Percentiles rank a stretch among this genome's conserved stretches.
Evolutionary conservation across 2,888 invertebrate genomes (phyloP).

Genomic region (Meiosimyza decipiens): DNA sequence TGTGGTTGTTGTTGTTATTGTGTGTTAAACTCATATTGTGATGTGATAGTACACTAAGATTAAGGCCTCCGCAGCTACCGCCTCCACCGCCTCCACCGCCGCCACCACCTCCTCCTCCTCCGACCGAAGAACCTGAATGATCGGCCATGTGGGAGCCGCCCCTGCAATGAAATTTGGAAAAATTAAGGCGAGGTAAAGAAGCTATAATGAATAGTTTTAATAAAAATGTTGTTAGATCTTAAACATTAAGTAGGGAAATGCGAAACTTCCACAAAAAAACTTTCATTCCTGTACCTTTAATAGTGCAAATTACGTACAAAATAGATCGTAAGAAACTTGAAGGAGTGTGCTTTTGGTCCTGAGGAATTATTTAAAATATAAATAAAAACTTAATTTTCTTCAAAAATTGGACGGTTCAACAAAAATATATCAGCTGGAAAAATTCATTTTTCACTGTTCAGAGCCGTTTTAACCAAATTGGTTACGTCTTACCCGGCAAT

Average conservation of each 20-base stretch:
- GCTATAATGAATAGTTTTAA: neutral
- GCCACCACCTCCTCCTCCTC: too few relatives aligned
- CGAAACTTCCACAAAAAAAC: too few relatives aligned
- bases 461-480: too few relatives aligned
- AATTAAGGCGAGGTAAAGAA: neutral
- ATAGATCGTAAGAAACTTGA: constrained; percentile 8
- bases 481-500: too few relatives aligned
- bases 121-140: constrained; percentile 38
- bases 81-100: too few relatives aligned
- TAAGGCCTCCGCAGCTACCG: constrained; percentile 45
- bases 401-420: too few relatives aligned
- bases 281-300: too few relatives aligned
- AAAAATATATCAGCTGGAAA: too few relatives aligned
- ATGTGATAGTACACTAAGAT: constrained; percentile 55
- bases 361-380: too few relatives aligned
- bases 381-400: too few relatives aligned
- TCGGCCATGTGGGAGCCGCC: constrained; percentile 61
- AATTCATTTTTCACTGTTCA: too few relatives aligned
- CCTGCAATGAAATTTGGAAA: constrained; percentile 45
- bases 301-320: neutral
- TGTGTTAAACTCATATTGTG: constrained; percentile 46
- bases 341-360: neutral
- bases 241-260: neutral
- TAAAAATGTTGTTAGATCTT: too few relatives aligned
- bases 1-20: constrained; percentile 50